Base-by-base conservation (phyloP, 2,113 vertebrate genomes). In the Kryptolebias marmoratus region DNA sequence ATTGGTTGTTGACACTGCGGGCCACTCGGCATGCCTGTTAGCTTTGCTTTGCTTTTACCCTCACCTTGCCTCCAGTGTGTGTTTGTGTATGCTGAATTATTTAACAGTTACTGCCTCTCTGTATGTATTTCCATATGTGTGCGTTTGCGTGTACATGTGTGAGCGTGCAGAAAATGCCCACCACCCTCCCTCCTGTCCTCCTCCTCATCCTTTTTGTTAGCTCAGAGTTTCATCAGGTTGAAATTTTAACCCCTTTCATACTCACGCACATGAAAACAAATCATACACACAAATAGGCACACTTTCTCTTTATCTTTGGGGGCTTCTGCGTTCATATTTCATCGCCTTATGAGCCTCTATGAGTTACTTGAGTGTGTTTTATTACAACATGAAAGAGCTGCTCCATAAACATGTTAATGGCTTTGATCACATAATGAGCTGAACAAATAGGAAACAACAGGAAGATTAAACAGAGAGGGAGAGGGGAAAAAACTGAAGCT, bases 401-500 rank as follows among this genome's bases (percentile, higher is more conserved):
- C 82, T 87, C 68, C 88, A 79, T 91, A 88, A 92, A 91, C 88
- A 91, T 64, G 79, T 81, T 86, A 88, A 90, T 86, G 83, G 81
- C 89, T 89, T 92, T 92, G 88, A 90, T 92, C 88, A 87, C 81
- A 77, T 90, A 90, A 91, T 89, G 87, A 89, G 85, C 71, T 52
- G 84, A 88, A 88, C 88, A 90, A 92, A 90, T 91, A 91, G 76
- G 82, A 89, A 87, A 83, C 88, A 89, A 86, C 85, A 73, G 69
- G 47, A 58, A 86, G 84, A 91, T 91, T 82, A 90, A 84, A 87
- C 71, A 79, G 69, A 77, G 60, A 66, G 62, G 53, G 60, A 86
- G 77, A 36, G 45, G 63, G 69, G 77, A 68, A 45, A 70, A 50
- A 68, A 32, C 60, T 67, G 62, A 48, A 71, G 55, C 67, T 64